A percentile compares a stretch with the other conserved stretches of the same genome.
Evolutionary conservation across 92 coral and sea anemone species (phyloP).

Genomic region (Blastomussa wellsi): DNA sequence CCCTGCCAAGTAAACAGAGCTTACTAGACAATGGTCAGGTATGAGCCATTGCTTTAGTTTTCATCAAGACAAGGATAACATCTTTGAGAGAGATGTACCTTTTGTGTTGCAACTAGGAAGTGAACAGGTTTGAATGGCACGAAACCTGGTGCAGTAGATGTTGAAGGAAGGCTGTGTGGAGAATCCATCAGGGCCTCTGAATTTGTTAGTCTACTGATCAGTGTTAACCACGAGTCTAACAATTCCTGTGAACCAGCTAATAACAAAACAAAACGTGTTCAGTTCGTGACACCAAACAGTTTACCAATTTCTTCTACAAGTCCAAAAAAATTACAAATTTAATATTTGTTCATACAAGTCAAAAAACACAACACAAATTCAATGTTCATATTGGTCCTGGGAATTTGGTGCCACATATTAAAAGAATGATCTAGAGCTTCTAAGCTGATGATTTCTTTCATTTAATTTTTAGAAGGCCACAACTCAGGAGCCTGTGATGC

Average conservation of each 20-base stretch:
- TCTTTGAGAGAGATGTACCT: conserved; percentile 49
- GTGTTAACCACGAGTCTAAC: conserved; percentile 88
- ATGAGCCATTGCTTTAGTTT: no score
- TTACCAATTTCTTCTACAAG: background rate
- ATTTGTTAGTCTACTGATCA: conserved; percentile 81
- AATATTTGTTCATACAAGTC: no score
- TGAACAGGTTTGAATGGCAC: conserved; percentile 80
- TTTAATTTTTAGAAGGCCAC: no score
- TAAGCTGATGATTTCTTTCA: no score
- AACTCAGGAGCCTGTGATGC: no score
- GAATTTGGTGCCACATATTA: no score
- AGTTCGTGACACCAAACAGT: background rate
- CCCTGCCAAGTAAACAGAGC: background rate
- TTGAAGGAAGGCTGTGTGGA: conserved; percentile 78
- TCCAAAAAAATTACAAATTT: no score
- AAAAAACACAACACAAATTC: no score
- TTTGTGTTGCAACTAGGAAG: conserved; percentile 83
- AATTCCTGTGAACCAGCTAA: conserved; percentile 86
- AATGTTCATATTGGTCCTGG: no score
- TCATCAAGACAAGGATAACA: background rate
- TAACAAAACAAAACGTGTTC: background rate
- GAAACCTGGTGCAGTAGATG: conserved; percentile 62
- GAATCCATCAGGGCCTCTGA: conserved; percentile 83
- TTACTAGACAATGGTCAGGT: background rate
- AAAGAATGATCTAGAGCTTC: no score